Conservation (phyloP, 2,113 vertebrate genomes). For the Crotophaga sulcirostris region DNA sequence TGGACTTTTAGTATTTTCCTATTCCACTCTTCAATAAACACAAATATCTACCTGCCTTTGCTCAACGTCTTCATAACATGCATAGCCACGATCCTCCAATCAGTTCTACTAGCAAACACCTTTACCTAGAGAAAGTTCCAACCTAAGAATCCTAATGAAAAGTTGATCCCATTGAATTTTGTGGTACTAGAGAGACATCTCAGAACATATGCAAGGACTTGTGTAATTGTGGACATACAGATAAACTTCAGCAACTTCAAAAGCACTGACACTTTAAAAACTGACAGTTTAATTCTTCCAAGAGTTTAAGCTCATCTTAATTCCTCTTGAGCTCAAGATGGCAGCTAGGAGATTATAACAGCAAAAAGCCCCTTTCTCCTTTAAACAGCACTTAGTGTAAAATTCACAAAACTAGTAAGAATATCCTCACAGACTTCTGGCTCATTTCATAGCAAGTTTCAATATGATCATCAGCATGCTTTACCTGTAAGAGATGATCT, state of each 20-base stretch:
- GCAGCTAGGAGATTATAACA: background rate
- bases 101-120: background rate
- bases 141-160: background rate
- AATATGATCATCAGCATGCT: background rate
- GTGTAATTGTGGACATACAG: background rate
- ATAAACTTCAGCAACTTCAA: background rate
- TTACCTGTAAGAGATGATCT: slow-evolving; percentile 98
- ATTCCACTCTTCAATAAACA: background rate
- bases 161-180: background rate
- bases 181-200: background rate
- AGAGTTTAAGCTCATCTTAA: background rate
- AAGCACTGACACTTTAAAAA: background rate
- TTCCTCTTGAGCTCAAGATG: background rate
- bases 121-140: background rate
- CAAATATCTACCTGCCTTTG: background rate
- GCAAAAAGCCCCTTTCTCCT: background rate
- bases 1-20: background rate
- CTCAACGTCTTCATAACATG: background rate
- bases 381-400: background rate
- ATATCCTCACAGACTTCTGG: background rate
- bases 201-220: background rate
- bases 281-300: background rate
- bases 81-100: background rate
- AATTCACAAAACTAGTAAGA: background rate
- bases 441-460: background rate